A percentile compares a stretch with the other conserved stretches of the same genome.
These are phyloP conservation scores for Pseudorhombus dupliciocellatus DNA, from an alignment of 2,113 vertebrate species.

Conservation along the genomic window DNA sequence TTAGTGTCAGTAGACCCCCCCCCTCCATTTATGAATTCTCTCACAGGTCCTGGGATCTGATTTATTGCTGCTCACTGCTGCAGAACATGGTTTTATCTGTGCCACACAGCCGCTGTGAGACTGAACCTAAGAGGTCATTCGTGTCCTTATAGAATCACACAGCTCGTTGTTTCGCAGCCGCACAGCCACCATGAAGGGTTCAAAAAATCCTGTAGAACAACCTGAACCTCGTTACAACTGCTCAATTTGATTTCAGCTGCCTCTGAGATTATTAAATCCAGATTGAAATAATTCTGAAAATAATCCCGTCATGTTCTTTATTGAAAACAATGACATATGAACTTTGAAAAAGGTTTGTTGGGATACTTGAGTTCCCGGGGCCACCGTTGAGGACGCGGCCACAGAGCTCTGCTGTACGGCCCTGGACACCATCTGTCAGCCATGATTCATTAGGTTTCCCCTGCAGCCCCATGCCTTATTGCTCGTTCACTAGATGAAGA, in stretches of 20 bases:
- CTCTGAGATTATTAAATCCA: neutral
- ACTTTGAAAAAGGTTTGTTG: neutral
- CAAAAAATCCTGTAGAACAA: no score
- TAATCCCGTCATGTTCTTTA: neutral
- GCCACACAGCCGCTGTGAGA: neutral
- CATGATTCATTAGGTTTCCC: neutral
- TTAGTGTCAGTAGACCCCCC: neutral
- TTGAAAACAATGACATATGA: neutral
- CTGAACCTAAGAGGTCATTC: neutral
- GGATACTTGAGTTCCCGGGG: neutral
- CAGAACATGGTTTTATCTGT: neutral
- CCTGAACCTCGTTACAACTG: neutral
- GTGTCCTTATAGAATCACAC: neutral
- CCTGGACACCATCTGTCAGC: neutral
- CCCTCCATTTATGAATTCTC: neutral
- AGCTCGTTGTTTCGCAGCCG: neutral
- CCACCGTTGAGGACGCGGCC: neutral
- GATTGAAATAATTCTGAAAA: neutral
- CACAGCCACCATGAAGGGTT: neutral
- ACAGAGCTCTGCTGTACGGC: neutral
- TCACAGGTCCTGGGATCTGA: neutral
- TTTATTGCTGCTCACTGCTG: neutral
- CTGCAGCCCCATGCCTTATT: neutral
- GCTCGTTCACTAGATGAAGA: neutral
- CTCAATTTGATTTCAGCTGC: neutral